A percentile compares a stretch with the other conserved stretches of the same genome.
These are phyloP conservation scores for Phengaris alcon DNA, from an alignment of 2,888 invertebrate genomes.

Conservation along the genomic window DNA sequence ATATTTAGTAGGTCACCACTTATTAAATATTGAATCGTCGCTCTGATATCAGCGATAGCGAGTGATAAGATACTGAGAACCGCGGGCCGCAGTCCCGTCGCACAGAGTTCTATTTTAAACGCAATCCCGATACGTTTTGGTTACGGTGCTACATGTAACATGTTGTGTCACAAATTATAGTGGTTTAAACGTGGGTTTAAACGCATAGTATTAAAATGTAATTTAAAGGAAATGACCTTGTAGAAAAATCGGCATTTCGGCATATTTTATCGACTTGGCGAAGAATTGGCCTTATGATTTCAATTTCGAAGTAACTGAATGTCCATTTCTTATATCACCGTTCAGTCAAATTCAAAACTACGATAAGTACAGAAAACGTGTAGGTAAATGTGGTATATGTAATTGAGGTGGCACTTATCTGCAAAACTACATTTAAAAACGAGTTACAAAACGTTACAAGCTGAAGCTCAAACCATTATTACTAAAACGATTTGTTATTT, in stretches of 20 bases:
- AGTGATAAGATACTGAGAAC: conserved; percentile 49
- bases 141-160: conserved; percentile 43
- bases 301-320: no score
- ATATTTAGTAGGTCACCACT: background rate
- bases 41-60: background rate
- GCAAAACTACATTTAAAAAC: background rate
- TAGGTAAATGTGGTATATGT: no score
- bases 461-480: background rate
- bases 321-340: no score
- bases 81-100: conserved; percentile 40
- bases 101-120: conserved; percentile 58
- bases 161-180: conserved; percentile 24
- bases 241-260: no score
- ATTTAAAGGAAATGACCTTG: no score
- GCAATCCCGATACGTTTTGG: conserved; percentile 57
- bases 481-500: background rate
- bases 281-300: no score
- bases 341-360: no score
- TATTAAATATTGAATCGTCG: conserved; percentile 1
- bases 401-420: background rate
- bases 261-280: no score
- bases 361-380: no score
- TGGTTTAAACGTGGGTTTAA: background rate
- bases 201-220: background rate
- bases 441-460: background rate